A percentile compares a stretch with the other conserved stretches of the same genome.
These are phyloP conservation scores for Acromyrmex echinatior DNA, from an alignment of 1,140 invertebrate genomes.

Conservation along the genomic window DNA sequence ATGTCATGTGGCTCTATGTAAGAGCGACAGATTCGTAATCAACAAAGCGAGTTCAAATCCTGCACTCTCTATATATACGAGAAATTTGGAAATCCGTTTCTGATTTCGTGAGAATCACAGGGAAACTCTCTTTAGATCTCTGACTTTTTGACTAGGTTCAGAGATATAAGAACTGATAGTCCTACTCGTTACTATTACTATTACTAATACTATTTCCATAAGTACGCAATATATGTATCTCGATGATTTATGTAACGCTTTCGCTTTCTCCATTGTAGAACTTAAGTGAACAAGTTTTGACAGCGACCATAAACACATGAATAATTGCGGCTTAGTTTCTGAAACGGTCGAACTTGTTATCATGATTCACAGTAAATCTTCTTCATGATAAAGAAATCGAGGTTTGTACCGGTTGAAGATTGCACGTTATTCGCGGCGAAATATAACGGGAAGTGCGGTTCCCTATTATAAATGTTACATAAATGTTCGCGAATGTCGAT, in stretches of 20 bases:
- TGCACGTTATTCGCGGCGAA: constrained; percentile 18
- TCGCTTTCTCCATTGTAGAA: constrained; percentile 59
- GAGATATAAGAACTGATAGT: too few relatives aligned
- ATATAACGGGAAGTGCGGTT: constrained; percentile 31
- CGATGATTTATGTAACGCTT: constrained; percentile 51
- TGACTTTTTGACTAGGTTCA: too few relatives aligned
- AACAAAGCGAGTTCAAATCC: too few relatives aligned
- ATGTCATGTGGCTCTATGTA: too few relatives aligned
- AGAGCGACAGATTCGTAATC: too few relatives aligned
- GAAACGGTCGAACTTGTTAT: constrained; percentile 30
- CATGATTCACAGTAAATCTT: constrained; percentile 34
- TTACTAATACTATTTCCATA: too few relatives aligned
- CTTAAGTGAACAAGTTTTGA: constrained; percentile 6
- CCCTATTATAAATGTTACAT: constrained; percentile 18
- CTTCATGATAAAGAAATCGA: neutral
- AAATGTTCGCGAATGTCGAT: constrained; percentile 46
- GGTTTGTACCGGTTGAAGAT: constrained; percentile 10
- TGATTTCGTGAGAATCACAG: too few relatives aligned
- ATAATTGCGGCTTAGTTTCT: constrained; percentile 36
- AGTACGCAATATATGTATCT: constrained; percentile 33
- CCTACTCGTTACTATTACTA: too few relatives aligned
- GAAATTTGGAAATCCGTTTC: too few relatives aligned
- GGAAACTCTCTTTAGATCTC: too few relatives aligned
- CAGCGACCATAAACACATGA: constrained; percentile 27
- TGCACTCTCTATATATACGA: too few relatives aligned